Conservation (phyloP, 2,797 vertebrate species). For the Gastrophryne carolinensis region DNA sequence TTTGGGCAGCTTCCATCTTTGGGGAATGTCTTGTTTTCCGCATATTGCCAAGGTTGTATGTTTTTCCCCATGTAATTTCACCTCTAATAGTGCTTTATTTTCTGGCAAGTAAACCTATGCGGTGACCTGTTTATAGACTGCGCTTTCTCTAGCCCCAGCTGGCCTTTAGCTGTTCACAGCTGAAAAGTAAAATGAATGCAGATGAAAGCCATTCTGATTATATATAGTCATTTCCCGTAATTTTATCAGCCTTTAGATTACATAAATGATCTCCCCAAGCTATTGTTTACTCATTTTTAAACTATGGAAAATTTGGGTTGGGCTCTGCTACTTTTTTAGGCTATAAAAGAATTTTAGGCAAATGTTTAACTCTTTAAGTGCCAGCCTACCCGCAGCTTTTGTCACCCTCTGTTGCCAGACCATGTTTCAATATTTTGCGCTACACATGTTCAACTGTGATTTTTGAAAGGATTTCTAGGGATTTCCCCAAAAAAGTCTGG, state of each 20-base stretch:
- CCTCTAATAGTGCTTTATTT: conserved; percentile 62
- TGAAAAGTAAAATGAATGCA: conserved; percentile 75
- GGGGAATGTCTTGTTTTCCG: conserved; percentile 66
- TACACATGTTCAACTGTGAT: too few relatives aligned
- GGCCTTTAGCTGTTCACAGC: conserved; percentile 73
- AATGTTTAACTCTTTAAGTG: too few relatives aligned
- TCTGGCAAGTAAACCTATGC: conserved; percentile 61
- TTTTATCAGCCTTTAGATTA: conserved; percentile 74
- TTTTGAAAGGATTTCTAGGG: too few relatives aligned
- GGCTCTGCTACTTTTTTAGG: conserved; percentile 56
- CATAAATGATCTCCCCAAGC: conserved; percentile 69
- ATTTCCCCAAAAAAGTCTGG: too few relatives aligned
- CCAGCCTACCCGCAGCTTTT: too few relatives aligned
- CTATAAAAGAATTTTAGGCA: background rate
- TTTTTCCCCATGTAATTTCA: conserved; percentile 51
- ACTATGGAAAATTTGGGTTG: conserved; percentile 61
- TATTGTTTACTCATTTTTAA: conserved; percentile 67
- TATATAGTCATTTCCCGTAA: conserved; percentile 77
- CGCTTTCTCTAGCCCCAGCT: conserved; percentile 69
- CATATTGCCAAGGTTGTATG: conserved; percentile 38
- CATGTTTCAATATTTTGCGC: too few relatives aligned
- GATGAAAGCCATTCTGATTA: conserved; percentile 78
- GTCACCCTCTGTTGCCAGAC: too few relatives aligned
- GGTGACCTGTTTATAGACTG: conserved; percentile 65
- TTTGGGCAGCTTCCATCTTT: conserved; percentile 61